Evolutionary conservation across 2,888 invertebrate genomes (phyloP).

Genomic region (Drosophila nr. fundita): DNA sequence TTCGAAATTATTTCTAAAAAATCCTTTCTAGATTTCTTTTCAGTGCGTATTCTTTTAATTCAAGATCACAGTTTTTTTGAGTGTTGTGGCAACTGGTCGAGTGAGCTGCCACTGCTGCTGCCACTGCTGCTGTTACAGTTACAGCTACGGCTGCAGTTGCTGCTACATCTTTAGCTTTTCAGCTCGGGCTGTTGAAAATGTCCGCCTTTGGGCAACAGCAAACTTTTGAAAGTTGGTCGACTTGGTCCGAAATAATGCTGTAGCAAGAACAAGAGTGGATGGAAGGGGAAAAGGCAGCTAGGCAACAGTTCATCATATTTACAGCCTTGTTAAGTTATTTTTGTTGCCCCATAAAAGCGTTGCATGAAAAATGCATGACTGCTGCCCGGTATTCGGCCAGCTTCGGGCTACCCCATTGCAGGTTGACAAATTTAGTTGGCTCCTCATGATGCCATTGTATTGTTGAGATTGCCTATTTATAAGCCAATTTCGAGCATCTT

Average conservation of each 20-base stretch:
- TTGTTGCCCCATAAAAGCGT: constrained; percentile 60
- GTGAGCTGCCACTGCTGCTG: constrained; percentile 14
- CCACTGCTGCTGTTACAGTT: constrained; percentile 38
- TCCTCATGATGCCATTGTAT: constrained; percentile 23
- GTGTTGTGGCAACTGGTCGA: constrained; percentile 4
- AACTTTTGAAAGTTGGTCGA: constrained; percentile 74
- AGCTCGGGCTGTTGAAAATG: constrained; percentile 54
- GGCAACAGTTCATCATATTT: constrained; percentile 76
- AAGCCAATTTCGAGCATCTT: constrained; percentile 69
- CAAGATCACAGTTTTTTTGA: neutral
- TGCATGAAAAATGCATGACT: constrained; percentile 74
- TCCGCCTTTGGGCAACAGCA: constrained; percentile 62
- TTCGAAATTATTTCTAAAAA: neutral
- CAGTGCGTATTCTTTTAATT: neutral
- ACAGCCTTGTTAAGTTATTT: constrained; percentile 76
- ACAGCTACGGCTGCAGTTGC: constrained; percentile 2
- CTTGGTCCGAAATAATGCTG: constrained; percentile 43
- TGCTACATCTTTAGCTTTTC: constrained; percentile 27
- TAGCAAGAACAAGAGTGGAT: constrained; percentile 2
- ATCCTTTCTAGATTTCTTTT: neutral
- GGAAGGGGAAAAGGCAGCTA: constrained; percentile 26
- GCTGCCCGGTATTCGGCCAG: constrained; percentile 8
- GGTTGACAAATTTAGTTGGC: constrained; percentile 34
- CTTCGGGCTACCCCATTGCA: constrained; percentile 1
- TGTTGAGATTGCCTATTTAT: constrained; percentile 73